phyloP scores from a whole-genome alignment of 2,888 invertebrate genomes.

The Ferrisia virgata region DNA sequence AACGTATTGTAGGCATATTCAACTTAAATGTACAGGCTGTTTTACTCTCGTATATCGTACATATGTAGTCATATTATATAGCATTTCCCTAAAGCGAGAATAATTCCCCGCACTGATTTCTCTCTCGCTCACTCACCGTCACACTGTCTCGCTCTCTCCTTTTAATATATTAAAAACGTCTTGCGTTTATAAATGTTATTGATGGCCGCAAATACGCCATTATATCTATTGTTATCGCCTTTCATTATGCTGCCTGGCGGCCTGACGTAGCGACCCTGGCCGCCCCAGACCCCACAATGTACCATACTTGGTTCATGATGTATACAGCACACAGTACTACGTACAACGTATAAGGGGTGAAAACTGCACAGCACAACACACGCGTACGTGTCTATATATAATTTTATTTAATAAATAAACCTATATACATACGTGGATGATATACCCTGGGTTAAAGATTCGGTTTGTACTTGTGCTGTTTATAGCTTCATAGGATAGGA shows the following conservation, averaged over 20 bases:
- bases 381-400: not conserved
- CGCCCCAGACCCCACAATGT: too few species aligned
- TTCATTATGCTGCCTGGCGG: not conserved
- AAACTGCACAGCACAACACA: not conserved
- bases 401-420: conserved; percentile 32
- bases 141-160: not conserved
- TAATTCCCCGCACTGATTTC: not conserved
- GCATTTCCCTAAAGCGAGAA: not conserved
- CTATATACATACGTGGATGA: not conserved
- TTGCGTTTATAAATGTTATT: conserved; percentile 28
- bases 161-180: conserved; percentile 32
- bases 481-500: not conserved
- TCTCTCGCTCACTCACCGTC: not conserved
- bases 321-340: too few species aligned
- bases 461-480: not conserved
- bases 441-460: not conserved
- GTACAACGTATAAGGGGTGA: not conserved
- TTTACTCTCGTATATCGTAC: too few species aligned
- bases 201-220: conserved; percentile 24
- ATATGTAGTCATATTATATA: too few species aligned
- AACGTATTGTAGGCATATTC: too few species aligned
- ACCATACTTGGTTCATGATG: too few species aligned
- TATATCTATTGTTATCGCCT: conserved; percentile 31
- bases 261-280: not conserved
- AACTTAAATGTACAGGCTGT: too few species aligned